Evolutionary conservation across 2,113 vertebrate species (phyloP), one percentile per base, ranked within the genome.

Genomic region (Amblyopsis rosae): DNA sequence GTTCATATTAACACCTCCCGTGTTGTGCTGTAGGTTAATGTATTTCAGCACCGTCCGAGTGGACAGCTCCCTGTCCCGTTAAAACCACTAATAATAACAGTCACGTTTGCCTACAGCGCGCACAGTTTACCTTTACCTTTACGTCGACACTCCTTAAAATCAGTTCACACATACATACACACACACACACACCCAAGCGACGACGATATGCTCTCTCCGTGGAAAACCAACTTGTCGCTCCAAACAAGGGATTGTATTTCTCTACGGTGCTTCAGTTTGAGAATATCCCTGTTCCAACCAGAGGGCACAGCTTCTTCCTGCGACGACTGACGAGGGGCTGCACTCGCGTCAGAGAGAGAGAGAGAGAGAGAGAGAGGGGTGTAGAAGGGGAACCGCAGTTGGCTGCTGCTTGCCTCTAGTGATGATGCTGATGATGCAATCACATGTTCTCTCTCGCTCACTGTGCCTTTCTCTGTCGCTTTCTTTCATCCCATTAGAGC

Each of bases 271-370:
- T 81, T 85, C 86, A 89, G 76, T 81, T 69, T 72, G 89, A 80
- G 79, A 81, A 77, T 81, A 90, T 87, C 76, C 87, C 86, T 81
- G 70, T 77, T 76, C 76, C 84, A 62, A 74, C 80, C 75, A 80
- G 67, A 10, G 70, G 84, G 79, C 84, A 85, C 87, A 82, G 86
- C 75, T 70, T 78, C 56, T 77, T 87, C 84, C 82, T 89, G 86
- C 84, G 86, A 87, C 88, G 86, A 75, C 73, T 81, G 83, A 71
- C 70, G 69, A 77, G 84, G 83, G 71, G 73, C 35, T 41, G 35
- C 7, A 41, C 35, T 41, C 35, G 35, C 35, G 35, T 41, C 35
- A 41, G 35, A 41, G 35, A 66, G 70, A 78, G 77, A 71, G 76
- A 72, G 80, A 66, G 78, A 63, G 49, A 46, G 19, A 26, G 19